Evolutionary conservation across 2,113 vertebrate species (phyloP).

Genomic region (Amia ocellicauda): DNA sequence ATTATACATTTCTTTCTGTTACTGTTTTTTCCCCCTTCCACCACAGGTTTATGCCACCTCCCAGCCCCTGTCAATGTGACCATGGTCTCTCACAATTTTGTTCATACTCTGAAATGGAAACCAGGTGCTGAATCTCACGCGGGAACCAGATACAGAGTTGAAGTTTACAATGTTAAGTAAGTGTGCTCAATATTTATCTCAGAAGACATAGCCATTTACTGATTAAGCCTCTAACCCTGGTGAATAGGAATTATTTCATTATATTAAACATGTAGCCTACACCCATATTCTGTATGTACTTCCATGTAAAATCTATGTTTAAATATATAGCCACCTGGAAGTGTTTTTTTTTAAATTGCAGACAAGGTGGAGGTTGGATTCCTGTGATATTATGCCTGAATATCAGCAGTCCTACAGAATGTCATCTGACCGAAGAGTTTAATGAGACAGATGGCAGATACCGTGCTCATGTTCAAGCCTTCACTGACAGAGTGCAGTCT

Average conservation of each 20-base stretch:
- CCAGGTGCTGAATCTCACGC: slow-evolving; percentile 29
- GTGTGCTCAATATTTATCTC: neutral
- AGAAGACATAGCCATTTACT: too few species aligned
- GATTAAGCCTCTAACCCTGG: too few species aligned
- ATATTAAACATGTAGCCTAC: too few species aligned
- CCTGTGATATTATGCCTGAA: slow-evolving; percentile 36
- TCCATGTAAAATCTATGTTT: too few species aligned
- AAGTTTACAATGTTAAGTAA: neutral
- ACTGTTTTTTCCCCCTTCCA: neutral
- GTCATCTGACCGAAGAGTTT: slow-evolving; percentile 43
- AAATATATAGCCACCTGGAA: too few species aligned
- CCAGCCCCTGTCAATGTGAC: slow-evolving; percentile 21
- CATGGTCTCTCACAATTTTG: slow-evolving; percentile 26
- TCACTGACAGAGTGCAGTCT: neutral
- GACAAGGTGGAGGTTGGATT: neutral
- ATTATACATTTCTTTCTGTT: slow-evolving; percentile 2
- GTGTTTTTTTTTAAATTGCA: slow-evolving; percentile 17
- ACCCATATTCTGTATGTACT: too few species aligned
- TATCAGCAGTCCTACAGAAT: slow-evolving; percentile 33
- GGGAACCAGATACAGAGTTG: slow-evolving; percentile 34
- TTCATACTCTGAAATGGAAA: slow-evolving; percentile 43
- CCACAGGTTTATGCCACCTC: slow-evolving; percentile 37
- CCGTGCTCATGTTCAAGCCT: neutral
- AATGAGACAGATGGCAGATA: rapidly evolving
- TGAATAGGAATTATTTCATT: too few species aligned